Conservation (phyloP, 2,888 invertebrate species). For the Steromphala cineraria region DNA sequence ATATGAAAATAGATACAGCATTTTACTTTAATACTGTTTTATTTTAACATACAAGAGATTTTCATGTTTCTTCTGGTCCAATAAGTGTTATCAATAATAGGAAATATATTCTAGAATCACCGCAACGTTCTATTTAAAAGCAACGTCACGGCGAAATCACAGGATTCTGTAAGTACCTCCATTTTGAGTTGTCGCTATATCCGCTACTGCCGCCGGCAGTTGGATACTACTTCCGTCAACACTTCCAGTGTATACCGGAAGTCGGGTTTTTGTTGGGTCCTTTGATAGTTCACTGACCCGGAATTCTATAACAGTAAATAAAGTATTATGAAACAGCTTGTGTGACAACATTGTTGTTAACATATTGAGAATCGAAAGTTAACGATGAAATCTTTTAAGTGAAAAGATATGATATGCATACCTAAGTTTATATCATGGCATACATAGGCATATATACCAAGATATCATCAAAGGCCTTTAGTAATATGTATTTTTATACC, state of each 20-base stretch:
- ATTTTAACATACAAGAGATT: background rate
- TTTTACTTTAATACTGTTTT: no score
- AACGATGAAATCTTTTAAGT: no score
- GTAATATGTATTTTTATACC: background rate
- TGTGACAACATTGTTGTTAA: no score
- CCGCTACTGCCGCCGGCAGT: constrained; percentile 1
- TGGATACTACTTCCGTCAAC: background rate
- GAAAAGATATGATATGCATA: no score
- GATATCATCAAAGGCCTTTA: no score
- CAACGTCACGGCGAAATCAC: no score
- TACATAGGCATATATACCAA: no score
- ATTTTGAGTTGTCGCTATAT: background rate
- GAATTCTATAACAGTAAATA: constrained; percentile 28
- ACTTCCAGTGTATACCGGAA: background rate
- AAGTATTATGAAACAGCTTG: no score
- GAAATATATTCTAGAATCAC: background rate
- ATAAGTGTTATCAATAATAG: background rate
- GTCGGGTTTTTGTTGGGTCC: background rate
- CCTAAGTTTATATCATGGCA: no score
- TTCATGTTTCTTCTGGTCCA: background rate
- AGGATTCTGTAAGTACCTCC: background rate
- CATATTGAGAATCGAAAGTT: no score
- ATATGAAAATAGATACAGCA: no score
- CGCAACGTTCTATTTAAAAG: no score
- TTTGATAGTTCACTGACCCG: background rate